Evolutionary conservation across 2,888 invertebrate species (phyloP).

Genomic region (Fragum fragum): DNA sequence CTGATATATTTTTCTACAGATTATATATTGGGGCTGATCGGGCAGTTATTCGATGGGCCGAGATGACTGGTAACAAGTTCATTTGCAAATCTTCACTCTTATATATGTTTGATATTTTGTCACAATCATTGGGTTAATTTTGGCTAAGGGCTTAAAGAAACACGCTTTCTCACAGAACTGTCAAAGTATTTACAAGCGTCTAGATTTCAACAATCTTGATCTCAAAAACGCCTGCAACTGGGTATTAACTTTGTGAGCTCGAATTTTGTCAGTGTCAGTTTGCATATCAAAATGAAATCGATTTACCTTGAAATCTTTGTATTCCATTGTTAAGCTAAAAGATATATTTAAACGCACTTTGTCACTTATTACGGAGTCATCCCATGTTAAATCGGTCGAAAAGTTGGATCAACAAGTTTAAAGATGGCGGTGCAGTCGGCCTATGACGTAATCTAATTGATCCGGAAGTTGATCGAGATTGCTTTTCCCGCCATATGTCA

Average conservation of each 20-base stretch:
- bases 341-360: too few species aligned
- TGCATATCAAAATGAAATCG: not conserved
- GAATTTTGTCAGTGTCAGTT: not conserved
- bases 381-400: slow-evolving; percentile 28
- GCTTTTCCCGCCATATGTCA: slow-evolving; percentile 23
- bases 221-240: not conserved
- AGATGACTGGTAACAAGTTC: too few species aligned
- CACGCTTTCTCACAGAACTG: too few species aligned
- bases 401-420: slow-evolving; percentile 55
- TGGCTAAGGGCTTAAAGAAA: too few species aligned
- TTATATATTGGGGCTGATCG: too few species aligned
- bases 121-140: too few species aligned
- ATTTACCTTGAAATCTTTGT: not conserved
- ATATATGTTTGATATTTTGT: too few species aligned
- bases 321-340: not conserved
- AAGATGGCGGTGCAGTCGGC: slow-evolving; percentile 66
- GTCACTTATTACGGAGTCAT: not conserved
- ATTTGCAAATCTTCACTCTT: too few species aligned
- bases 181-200: not conserved
- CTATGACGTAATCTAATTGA: slow-evolving; percentile 57
- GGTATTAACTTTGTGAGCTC: not conserved
- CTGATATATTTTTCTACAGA: too few species aligned
- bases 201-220: not conserved
- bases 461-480: slow-evolving; percentile 45
- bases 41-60: too few species aligned